phyloP scores from a whole-genome alignment of 1,140 invertebrate genomes.

The Thaumatotibia leucotreta region DNA sequence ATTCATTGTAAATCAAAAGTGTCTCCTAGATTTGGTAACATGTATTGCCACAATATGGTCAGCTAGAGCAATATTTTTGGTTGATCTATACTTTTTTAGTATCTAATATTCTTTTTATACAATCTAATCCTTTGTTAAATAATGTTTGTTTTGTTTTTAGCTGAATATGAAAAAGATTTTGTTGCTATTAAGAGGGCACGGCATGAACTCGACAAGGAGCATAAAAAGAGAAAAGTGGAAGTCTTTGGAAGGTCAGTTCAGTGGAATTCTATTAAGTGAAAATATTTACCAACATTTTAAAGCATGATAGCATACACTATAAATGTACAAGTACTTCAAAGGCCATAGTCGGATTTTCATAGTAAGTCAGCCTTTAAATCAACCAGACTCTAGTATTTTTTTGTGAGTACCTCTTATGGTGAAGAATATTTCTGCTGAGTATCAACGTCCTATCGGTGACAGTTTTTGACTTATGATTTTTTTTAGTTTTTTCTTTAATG shows the following conservation, averaged over 20 bases:
- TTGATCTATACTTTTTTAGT: slow-evolving; percentile 19
- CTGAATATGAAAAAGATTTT: slow-evolving; percentile 14
- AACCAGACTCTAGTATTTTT: too few relatives aligned
- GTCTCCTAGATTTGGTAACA: neutral
- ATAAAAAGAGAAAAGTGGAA: slow-evolving; percentile 24
- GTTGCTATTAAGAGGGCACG: slow-evolving; percentile 19
- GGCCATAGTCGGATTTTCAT: too few relatives aligned
- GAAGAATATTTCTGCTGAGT: too few relatives aligned
- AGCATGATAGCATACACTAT: neutral
- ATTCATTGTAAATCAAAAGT: too few relatives aligned
- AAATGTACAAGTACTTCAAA: too few relatives aligned
- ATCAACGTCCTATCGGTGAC: too few relatives aligned
- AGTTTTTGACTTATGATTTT: too few relatives aligned
- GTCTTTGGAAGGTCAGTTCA: slow-evolving; percentile 17
- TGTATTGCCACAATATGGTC: slow-evolving; percentile 23
- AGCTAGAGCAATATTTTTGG: slow-evolving; percentile 16
- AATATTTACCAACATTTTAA: neutral
- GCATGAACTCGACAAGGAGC: slow-evolving; percentile 20
- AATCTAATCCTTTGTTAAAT: neutral
- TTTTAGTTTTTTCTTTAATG: too few relatives aligned
- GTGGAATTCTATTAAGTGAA: neutral
- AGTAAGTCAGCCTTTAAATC: too few relatives aligned
- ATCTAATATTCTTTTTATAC: neutral
- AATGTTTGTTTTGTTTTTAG: neutral
- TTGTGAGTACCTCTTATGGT: too few relatives aligned